These are phyloP conservation scores for Sinella curviseta DNA, from an alignment of 1,140 invertebrate genomes.

Conservation along the genomic window DNA sequence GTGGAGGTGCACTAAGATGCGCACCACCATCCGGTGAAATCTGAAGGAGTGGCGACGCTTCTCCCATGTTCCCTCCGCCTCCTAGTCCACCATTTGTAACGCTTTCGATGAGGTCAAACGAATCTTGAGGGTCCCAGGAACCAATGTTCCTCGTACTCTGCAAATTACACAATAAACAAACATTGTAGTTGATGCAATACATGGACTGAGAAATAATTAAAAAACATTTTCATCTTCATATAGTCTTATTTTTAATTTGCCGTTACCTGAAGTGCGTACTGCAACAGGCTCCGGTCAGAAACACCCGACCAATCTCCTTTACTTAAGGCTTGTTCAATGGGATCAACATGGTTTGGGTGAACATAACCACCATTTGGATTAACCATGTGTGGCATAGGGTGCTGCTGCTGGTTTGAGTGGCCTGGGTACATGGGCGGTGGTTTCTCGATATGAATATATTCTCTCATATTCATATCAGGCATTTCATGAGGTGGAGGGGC, in stretches of 20 bases:
- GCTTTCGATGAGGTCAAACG: conserved; percentile 48
- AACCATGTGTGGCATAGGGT: conserved; percentile 35
- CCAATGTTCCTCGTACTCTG: conserved; percentile 47
- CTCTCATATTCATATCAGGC: conserved; percentile 36
- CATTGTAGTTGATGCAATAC: background rate
- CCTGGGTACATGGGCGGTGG: conserved; percentile 48
- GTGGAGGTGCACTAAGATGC: conserved; percentile 39
- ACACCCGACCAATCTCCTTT: conserved; percentile 48
- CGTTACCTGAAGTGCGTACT: conserved; percentile 48
- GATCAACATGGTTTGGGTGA: conserved; percentile 45
- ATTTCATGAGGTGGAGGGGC: conserved; percentile 39
- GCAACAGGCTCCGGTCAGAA: conserved; percentile 47
- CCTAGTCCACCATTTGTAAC: conserved; percentile 46
- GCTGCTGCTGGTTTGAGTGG: conserved; percentile 37
- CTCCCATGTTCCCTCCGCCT: conserved; percentile 40
- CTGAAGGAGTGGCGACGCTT: conserved; percentile 46
- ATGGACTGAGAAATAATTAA: background rate
- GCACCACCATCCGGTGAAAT: conserved; percentile 45
- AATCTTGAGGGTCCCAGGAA: conserved; percentile 46
- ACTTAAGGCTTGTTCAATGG: conserved; percentile 46
- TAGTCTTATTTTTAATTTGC: background rate
- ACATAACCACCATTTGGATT: conserved; percentile 38
- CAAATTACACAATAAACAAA: conserved; percentile 29
- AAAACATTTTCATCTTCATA: background rate
- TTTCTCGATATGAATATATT: conserved; percentile 45